A percentile compares a stretch with the other conserved stretches of the same genome.
Evolutionary conservation across 2,113 vertebrate genomes (phyloP).

Genomic region (Calyptommatus sinebrachiatus): DNA sequence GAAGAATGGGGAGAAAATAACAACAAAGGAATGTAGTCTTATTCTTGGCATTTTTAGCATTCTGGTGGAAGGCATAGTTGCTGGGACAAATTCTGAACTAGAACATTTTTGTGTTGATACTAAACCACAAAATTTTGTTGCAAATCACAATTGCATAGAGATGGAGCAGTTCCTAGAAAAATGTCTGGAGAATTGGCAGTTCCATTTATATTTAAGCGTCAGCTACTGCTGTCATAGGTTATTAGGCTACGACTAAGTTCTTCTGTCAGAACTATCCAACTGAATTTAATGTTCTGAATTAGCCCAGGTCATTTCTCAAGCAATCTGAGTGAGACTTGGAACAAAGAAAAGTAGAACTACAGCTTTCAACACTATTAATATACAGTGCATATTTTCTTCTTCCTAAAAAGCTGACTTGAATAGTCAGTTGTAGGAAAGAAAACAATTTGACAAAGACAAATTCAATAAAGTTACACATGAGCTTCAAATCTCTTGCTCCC

Average conservation of each 20-base stretch:
- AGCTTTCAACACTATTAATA: fast-evolving
- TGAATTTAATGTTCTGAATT: fast-evolving
- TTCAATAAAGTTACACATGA: neutral
- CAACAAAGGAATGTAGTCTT: neutral
- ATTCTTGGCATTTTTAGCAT: neutral
- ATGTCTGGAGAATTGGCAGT: neutral
- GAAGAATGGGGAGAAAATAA: no score
- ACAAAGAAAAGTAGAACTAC: neutral
- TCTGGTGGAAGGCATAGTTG: neutral
- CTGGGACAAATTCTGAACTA: neutral
- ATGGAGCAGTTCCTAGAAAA: neutral
- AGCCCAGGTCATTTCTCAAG: neutral
- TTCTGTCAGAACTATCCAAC: neutral
- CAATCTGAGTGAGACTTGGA: neutral
- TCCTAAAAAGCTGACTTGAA: neutral
- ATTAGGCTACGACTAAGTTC: neutral
- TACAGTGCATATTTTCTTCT: neutral
- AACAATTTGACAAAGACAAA: neutral
- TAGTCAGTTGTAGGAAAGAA: neutral
- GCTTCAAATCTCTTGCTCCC: fast-evolving
- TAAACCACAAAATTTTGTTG: neutral
- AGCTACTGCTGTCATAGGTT: neutral
- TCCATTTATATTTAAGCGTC: neutral
- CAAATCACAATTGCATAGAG: neutral
- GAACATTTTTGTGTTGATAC: neutral